These are phyloP conservation scores for Pseudochirops cupreus DNA, from an alignment of 2,797 vertebrate species.

Conservation along the genomic window DNA sequence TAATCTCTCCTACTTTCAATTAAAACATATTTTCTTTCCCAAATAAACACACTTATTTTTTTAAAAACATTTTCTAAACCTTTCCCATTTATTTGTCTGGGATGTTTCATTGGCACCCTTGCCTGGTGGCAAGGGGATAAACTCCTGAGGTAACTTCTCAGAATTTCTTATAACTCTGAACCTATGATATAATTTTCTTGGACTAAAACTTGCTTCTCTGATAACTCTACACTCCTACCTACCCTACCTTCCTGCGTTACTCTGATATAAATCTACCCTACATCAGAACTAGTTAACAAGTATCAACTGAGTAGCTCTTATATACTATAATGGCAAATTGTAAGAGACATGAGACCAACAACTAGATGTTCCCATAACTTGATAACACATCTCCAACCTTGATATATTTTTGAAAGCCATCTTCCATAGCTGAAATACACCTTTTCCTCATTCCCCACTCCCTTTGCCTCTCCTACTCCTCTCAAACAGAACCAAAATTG, in stretches of 20 bases:
- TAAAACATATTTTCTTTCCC: conserved; percentile 16
- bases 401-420: background rate
- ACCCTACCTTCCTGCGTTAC: background rate
- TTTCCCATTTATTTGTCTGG: conserved; percentile 5
- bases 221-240: background rate
- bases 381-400: background rate
- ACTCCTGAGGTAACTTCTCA: conserved; percentile 2
- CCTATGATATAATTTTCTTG: conserved; percentile 37
- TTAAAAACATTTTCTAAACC: conserved; percentile 14
- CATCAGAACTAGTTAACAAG: background rate
- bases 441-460: background rate
- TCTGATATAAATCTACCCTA: background rate
- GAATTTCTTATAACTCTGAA: conserved; percentile 17
- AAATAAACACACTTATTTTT: conserved; percentile 10
- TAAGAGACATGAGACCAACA: background rate
- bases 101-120: conserved; percentile 37
- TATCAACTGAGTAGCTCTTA: background rate
- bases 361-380: background rate
- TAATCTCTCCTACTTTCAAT: background rate
- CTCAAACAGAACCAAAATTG: background rate
- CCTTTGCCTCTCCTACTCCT: background rate
- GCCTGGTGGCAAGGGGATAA: background rate
- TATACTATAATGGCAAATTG: background rate
- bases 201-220: background rate
- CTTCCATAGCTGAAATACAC: background rate